Evolutionary conservation across 2,797 vertebrate species (phyloP).

Genomic region (Galaxias olidus): DNA sequence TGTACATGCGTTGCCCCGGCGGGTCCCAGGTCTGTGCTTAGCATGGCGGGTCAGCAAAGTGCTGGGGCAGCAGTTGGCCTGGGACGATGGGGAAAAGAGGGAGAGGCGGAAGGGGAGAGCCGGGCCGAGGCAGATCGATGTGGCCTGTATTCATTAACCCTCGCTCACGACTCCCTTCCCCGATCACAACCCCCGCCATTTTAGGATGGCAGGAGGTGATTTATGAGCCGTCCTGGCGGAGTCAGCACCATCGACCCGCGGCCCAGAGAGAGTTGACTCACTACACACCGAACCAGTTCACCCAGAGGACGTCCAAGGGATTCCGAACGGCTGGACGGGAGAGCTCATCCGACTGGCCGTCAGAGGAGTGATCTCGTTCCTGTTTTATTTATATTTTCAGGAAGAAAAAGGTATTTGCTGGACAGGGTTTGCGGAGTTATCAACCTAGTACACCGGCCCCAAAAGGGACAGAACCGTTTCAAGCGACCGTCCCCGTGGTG

Average conservation of each 20-base stretch:
- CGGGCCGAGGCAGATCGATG: conserved; percentile 69
- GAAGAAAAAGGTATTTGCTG: neutral
- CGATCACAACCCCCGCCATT: conserved; percentile 70
- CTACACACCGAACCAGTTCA: conserved; percentile 65
- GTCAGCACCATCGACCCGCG: conserved; percentile 75
- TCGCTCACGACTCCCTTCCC: conserved; percentile 68
- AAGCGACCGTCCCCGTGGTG: neutral
- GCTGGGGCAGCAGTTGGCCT: conserved; percentile 74
- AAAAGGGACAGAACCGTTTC: conserved; percentile 52
- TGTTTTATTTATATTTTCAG: no score
- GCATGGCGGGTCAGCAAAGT: conserved; percentile 73
- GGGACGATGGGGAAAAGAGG: conserved; percentile 56
- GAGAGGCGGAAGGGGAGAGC: neutral
- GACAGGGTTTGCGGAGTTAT: neutral
- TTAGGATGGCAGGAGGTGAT: conserved; percentile 74
- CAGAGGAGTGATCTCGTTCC: no score
- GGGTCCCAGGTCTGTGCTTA: conserved; percentile 55
- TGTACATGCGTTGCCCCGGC: conserved; percentile 37
- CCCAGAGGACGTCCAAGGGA: conserved; percentile 21
- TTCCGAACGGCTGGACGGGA: no score
- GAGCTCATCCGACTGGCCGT: no score
- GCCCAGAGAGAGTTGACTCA: conserved; percentile 72
- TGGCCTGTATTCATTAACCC: conserved; percentile 78
- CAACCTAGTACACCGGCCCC: neutral
- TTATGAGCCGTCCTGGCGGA: conserved; percentile 78